Evolutionary conservation across 2,797 vertebrate genomes (phyloP).

Genomic region (Echeneis naucrates): DNA sequence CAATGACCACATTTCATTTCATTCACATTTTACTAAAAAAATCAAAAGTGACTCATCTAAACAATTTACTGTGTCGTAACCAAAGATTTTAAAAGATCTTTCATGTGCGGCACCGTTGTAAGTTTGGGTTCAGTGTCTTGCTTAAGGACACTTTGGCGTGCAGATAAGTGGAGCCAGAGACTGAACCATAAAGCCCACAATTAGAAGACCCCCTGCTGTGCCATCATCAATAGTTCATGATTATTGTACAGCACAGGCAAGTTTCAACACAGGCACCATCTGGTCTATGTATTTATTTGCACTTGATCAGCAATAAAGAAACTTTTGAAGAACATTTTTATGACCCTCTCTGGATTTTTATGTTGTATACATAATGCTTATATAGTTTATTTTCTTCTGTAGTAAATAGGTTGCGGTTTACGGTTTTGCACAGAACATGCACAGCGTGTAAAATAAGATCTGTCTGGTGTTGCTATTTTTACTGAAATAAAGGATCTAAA

Average conservation of each 20-base stretch:
- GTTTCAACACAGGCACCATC: neutral
- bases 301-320: neutral
- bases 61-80: neutral
- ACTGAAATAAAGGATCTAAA: constrained; percentile 1
- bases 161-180: neutral
- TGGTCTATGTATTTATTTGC: neutral
- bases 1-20: neutral
- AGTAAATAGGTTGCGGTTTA: too few species aligned
- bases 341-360: neutral
- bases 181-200: neutral
- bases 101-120: too few species aligned
- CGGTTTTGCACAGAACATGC: too few species aligned
- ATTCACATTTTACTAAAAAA: neutral
- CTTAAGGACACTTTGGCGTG: neutral
- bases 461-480: constrained; percentile 20
- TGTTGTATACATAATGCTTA: too few species aligned
- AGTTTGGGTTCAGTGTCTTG: neutral
- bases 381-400: too few species aligned
- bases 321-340: neutral
- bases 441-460: too few species aligned
- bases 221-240: neutral
- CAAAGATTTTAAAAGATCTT: neutral
- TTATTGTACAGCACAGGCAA: neutral
- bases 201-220: neutral
- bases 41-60: neutral